Base-by-base conservation (phyloP, 2,888 invertebrate species). In the Drosophila antonietae region DNA sequence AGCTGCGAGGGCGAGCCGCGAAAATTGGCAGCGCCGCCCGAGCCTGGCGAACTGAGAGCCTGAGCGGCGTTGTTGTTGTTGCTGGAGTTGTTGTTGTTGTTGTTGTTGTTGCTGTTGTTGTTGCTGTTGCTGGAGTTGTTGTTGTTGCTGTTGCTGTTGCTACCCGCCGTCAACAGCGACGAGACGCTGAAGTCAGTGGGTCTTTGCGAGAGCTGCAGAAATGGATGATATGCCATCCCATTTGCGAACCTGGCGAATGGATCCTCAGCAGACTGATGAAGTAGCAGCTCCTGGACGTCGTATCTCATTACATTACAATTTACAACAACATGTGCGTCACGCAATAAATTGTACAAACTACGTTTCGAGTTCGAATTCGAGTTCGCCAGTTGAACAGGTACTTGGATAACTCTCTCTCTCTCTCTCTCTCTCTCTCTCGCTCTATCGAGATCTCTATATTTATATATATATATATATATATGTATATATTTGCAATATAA, bases 121-220 rank as follows among this genome's bases (percentile, higher is more conserved):
- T 56, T 88, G 79, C 58, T 84, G 71, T 46, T 79, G 69, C 10
- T 80, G 60, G 8, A 76, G 68, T 78, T 83, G 90, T 69, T 90
- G 83, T 43, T 83, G 83, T 20, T 44, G 44, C 0, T 20, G 20
- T 67, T 82, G 68, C 60, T 83, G 85, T 90, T 95, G 77, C 78
- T 87, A 93, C 94, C 95, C 89, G 96, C 96, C 93, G 96, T 97
- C 93, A 97, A 95, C 94, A 97, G 95, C 93, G 97, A 97, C 91
- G 97, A 97, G 92, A 97, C 97, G 94, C 97, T 97, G 94, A 97
- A 97, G 94, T 97, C 97, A 93, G 97, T 97, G 94, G 97, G 97
- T 93, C 97, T 94, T 90, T 87, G 87, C 93, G 97, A 96, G 93
- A 97, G 96, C 94, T 97, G 96, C 94, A 98, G 95, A 92, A 95